Evolutionary conservation across 2,888 invertebrate species (phyloP).

Genomic region (Hymenopus coronatus): DNA sequence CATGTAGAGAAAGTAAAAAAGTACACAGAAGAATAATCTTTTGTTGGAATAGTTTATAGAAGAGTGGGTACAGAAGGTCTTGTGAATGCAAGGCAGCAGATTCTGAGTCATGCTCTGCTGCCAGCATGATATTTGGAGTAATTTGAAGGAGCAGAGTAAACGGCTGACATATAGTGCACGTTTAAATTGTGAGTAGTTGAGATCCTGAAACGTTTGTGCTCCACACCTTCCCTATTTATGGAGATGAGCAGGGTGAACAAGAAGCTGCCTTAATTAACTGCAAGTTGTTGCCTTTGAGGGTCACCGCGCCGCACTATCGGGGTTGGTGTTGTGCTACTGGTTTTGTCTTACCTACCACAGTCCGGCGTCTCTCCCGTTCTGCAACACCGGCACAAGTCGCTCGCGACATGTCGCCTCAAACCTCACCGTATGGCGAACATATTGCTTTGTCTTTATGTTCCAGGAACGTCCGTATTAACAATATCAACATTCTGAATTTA

Average conservation of each 20-base stretch:
- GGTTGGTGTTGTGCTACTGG: neutral
- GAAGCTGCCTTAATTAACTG: neutral
- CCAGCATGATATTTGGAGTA: too few relatives aligned
- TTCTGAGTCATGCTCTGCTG: too few relatives aligned
- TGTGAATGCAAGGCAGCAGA: too few relatives aligned
- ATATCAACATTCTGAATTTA: too few relatives aligned
- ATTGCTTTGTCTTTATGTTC: too few relatives aligned
- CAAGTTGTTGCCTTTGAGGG: neutral
- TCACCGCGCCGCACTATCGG: neutral
- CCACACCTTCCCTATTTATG: neutral
- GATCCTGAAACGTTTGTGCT: neutral
- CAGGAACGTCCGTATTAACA: too few relatives aligned
- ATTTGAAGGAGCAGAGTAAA: too few relatives aligned
- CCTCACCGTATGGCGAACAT: neutral
- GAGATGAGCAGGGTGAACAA: neutral
- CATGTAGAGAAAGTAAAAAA: too few relatives aligned
- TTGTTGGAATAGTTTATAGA: too few relatives aligned
- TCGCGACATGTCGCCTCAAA: slow-evolving; percentile 29
- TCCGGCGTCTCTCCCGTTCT: slow-evolving; percentile 7
- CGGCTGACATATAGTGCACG: too few relatives aligned
- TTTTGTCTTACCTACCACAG: neutral
- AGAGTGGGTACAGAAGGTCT: too few relatives aligned
- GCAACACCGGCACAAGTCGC: slow-evolving; percentile 24
- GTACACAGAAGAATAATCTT: too few relatives aligned
- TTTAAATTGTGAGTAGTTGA: neutral